Evolutionary conservation across 2,888 invertebrate genomes (phyloP).

Genomic region (Phyto melanocephala): DNA sequence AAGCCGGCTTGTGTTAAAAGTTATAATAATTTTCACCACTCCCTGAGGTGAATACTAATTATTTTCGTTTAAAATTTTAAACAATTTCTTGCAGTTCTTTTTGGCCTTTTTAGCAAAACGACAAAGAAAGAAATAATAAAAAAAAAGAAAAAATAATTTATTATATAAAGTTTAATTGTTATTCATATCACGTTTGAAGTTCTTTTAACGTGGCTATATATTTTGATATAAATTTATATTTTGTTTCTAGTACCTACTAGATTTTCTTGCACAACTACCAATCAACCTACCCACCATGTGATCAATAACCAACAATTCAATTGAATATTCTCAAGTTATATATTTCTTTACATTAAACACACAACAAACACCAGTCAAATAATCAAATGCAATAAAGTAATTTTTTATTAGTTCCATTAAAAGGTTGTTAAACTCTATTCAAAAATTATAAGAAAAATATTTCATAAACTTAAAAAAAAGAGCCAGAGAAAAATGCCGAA

Average conservation of each 20-base stretch:
- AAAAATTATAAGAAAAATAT: too few species aligned
- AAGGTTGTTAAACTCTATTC: slow-evolving; percentile 57
- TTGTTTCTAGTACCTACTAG: slow-evolving; percentile 23
- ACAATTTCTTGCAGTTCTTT: slow-evolving; percentile 24
- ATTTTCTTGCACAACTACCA: not conserved
- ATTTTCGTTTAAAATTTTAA: not conserved
- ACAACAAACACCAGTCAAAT: not conserved
- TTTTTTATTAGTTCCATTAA: slow-evolving; percentile 41
- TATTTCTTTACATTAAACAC: not conserved
- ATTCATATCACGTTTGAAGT: slow-evolving; percentile 51
- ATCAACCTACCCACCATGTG: slow-evolving; percentile 2
- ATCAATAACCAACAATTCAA: slow-evolving; percentile 22
- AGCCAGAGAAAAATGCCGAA: not conserved
- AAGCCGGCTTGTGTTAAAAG: slow-evolving; percentile 30
- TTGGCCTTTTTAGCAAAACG: slow-evolving; percentile 19
- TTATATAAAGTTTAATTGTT: too few species aligned
- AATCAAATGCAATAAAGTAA: slow-evolving; percentile 16
- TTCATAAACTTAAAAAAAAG: not conserved
- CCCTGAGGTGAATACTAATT: slow-evolving; percentile 57
- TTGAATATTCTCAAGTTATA: slow-evolving; percentile 32
- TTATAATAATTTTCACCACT: slow-evolving; percentile 52
- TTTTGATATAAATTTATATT: not conserved
- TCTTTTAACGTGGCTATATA: slow-evolving; percentile 57
- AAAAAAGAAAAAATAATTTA: too few species aligned
- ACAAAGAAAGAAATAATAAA: not conserved